Conservation (phyloP, 2,113 vertebrate genomes). For the Apteryx mantelli region DNA sequence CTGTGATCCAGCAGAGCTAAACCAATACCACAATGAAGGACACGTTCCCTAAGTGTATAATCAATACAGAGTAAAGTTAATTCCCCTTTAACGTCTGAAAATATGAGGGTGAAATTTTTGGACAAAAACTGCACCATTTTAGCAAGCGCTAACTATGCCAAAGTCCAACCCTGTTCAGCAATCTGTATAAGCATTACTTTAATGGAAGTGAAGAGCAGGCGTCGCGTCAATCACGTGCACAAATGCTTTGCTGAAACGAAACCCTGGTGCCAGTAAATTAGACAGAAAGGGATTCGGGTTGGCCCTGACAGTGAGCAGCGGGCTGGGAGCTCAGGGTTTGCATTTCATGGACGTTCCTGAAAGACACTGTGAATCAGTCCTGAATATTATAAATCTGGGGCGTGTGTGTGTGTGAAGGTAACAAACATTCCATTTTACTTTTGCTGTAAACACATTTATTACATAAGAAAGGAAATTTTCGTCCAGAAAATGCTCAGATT, state of each 20-base stretch:
- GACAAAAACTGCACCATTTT: not conserved
- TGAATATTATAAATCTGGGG: not conserved
- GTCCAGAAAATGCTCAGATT: not conserved
- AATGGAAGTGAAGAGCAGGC: not conserved
- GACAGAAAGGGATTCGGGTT: not conserved
- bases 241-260: not conserved
- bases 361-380: not conserved
- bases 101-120: not conserved
- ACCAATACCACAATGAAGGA: not conserved
- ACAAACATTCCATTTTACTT: not conserved
- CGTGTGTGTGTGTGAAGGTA: not conserved
- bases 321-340: not conserved
- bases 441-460: not conserved
- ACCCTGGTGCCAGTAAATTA: not conserved
- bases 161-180: not conserved
- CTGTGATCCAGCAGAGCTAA: constrained; percentile 5
- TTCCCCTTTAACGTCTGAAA: constrained; percentile 16
- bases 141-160: not conserved
- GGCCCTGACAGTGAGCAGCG: not conserved
- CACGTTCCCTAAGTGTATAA: constrained; percentile 1
- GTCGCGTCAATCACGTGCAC: not conserved
- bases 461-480: not conserved
- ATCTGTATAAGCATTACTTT: not conserved
- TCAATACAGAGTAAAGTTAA: not conserved
- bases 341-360: not conserved